phyloP scores from a whole-genome alignment of 2,113 vertebrate species.

The Nematolebias whitei region DNA sequence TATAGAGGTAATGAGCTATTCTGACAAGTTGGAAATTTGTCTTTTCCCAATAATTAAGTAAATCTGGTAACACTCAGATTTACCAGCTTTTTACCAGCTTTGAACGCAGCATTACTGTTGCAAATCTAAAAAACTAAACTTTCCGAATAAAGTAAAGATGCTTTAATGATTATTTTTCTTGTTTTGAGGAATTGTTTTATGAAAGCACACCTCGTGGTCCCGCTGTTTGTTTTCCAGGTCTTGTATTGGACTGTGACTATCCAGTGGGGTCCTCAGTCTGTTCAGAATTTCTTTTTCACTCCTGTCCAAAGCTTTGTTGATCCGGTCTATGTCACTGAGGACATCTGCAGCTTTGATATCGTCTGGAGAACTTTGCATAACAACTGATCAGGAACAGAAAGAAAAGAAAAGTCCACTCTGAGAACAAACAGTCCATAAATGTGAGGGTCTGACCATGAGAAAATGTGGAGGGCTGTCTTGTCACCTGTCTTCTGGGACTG shows the following conservation, averaged over 20 bases:
- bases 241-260: conserved; percentile 72
- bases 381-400: conserved; percentile 38
- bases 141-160: not conserved
- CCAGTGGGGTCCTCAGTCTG: conserved; percentile 79
- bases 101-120: no score
- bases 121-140: no score
- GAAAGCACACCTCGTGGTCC: conserved; percentile 80
- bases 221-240: conserved; percentile 82
- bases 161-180: no score
- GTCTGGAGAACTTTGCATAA: conserved; percentile 58
- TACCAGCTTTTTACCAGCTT: no score
- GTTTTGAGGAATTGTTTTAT: no score
- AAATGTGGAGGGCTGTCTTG: not conserved
- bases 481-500: conserved; percentile 73
- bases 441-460: not conserved
- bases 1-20: no score
- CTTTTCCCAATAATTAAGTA: no score
- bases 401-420: not conserved
- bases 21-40: no score
- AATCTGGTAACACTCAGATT: no score
- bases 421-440: not conserved
- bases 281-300: conserved; percentile 78
- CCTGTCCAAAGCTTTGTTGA: conserved; percentile 75
- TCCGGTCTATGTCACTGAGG: conserved; percentile 73
- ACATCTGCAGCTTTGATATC: conserved; percentile 74